Percentiles rank a stretch among this genome's conserved stretches.
Evolutionary conservation across 1,140 invertebrate species (phyloP).

Genomic region (Rhopalosiphum maidis): DNA sequence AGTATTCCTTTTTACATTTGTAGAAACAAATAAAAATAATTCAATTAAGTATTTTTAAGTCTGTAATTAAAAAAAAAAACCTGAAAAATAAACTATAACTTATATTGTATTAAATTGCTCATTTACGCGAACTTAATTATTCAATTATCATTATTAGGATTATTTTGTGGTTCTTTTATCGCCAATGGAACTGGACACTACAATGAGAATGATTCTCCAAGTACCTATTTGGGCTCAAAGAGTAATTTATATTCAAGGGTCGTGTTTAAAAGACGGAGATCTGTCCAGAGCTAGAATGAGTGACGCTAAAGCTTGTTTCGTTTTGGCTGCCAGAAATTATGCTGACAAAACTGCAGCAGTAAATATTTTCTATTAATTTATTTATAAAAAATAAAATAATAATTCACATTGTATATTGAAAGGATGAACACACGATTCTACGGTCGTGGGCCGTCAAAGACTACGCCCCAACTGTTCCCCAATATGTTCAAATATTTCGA

Average conservation of each 20-base stretch:
- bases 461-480: conserved; percentile 93
- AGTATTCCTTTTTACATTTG: background rate
- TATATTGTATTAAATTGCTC: background rate
- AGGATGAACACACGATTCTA: conserved; percentile 96
- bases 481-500: conserved; percentile 97
- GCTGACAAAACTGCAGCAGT: conserved; percentile 94
- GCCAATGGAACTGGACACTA: conserved; percentile 96
- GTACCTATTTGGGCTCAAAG: conserved; percentile 97
- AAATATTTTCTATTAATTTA: conserved; percentile 59
- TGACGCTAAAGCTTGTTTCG: conserved; percentile 95
- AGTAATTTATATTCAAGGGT: conserved; percentile 97
- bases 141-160: conserved; percentile 69
- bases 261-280: conserved; percentile 93
- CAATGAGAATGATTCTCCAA: conserved; percentile 97
- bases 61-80: background rate
- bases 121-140: background rate
- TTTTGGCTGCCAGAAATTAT: conserved; percentile 92
- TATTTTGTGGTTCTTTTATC: conserved; percentile 96
- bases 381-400: background rate
- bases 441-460: conserved; percentile 98
- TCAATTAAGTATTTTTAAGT: background rate
- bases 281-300: conserved; percentile 93
- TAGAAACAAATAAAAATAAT: background rate
- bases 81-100: background rate
- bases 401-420: background rate